phyloP scores from a whole-genome alignment of 2,888 invertebrate species.

The Drosophila birchii region DNA sequence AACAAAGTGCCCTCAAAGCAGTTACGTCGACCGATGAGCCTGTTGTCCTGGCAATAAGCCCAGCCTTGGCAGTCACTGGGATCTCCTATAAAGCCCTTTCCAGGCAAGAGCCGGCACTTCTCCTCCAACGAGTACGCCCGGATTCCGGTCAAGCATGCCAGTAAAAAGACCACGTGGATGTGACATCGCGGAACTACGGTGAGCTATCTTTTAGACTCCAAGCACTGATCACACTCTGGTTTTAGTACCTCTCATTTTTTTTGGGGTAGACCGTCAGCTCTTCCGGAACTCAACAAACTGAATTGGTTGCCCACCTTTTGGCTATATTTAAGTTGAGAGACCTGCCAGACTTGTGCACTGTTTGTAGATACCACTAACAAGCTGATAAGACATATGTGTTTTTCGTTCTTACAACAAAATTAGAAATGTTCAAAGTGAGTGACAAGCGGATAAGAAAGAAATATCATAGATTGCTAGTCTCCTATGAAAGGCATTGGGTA shows the following conservation, averaged over 20 bases:
- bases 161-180: constrained; percentile 7
- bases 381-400: constrained; percentile 16
- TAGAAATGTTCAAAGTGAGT: constrained; percentile 30
- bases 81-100: constrained; percentile 51
- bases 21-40: constrained; percentile 16
- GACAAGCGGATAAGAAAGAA: constrained; percentile 38
- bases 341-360: constrained; percentile 4
- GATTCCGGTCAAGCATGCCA: constrained; percentile 6
- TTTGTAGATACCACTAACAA: constrained; percentile 21
- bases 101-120: constrained; percentile 46
- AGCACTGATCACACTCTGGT: not conserved
- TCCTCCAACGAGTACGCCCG: constrained; percentile 34
- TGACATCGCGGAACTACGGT: constrained; percentile 37
- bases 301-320: not conserved
- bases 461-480: not conserved
- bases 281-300: constrained; percentile 25
- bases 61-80: constrained; percentile 49
- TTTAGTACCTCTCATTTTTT: constrained; percentile 24
- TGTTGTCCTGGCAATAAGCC: constrained; percentile 51
- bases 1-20: constrained; percentile 35
- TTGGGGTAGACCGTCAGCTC: constrained; percentile 27
- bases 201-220: constrained; percentile 35
- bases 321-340: constrained; percentile 15
- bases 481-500: not conserved
- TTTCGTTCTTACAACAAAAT: constrained; percentile 23